These are phyloP conservation scores for Phoebastria nigripes DNA, from an alignment of 2,797 vertebrate genomes.

Conservation along the genomic window DNA sequence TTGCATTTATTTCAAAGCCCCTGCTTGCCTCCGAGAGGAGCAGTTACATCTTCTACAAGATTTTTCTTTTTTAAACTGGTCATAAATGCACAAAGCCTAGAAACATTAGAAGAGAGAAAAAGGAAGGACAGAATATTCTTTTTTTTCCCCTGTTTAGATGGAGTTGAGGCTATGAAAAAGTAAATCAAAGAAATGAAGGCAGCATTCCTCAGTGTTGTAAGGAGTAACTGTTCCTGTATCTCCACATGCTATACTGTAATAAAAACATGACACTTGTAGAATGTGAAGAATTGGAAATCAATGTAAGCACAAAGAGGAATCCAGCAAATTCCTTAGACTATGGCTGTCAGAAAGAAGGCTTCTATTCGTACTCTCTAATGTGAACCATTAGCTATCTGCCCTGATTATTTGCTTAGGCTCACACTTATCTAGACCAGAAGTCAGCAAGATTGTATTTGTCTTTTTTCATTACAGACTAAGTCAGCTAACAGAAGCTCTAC, in stretches of 20 bases:
- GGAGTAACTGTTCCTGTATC: not conserved
- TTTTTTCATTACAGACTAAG: constrained; percentile 3
- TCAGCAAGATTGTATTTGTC: constrained; percentile 51
- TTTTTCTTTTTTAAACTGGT: not conserved
- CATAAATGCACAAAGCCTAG: not conserved
- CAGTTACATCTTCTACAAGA: not conserved
- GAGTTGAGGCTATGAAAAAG: constrained; percentile 33
- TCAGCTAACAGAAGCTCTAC: constrained; percentile 22
- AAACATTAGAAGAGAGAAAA: not conserved
- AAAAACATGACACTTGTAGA: not conserved
- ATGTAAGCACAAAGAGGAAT: not conserved
- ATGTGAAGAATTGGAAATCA: not conserved
- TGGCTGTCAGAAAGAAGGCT: not conserved
- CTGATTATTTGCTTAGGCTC: not conserved
- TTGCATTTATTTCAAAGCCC: not conserved
- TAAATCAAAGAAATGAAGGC: constrained; percentile 36
- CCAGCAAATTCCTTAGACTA: not conserved
- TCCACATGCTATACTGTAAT: not conserved
- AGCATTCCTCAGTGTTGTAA: not conserved
- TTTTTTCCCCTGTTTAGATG: not conserved
- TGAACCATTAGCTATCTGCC: not conserved
- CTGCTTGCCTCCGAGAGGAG: not conserved
- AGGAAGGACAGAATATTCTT: not conserved
- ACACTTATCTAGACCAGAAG: constrained; percentile 60
- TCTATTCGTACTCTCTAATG: not conserved